Percentiles rank a stretch among this genome's conserved stretches.
phyloP scores from a whole-genome alignment of 2,888 invertebrate species.

The Amphipyra berbera region DNA sequence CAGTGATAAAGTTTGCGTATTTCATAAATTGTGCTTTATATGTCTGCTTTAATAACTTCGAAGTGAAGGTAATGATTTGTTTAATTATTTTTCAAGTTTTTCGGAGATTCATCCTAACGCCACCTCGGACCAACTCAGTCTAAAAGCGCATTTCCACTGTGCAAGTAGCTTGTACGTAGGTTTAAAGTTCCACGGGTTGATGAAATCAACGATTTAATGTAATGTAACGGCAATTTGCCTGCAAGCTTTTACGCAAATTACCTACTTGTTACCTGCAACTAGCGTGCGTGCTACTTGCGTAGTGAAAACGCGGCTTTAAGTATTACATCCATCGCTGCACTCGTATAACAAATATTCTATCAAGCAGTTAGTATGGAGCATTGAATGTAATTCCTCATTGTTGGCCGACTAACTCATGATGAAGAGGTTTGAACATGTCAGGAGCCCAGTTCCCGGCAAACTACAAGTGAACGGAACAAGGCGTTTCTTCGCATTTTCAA shows the following conservation, averaged over 20 bases:
- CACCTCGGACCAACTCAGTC: background rate
- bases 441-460: background rate
- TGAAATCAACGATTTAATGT: too few species aligned
- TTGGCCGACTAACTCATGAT: background rate
- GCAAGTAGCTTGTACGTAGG: too few species aligned
- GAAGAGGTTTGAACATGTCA: background rate
- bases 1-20: too few species aligned
- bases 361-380: background rate
- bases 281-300: background rate
- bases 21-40: too few species aligned
- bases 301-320: background rate
- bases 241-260: background rate
- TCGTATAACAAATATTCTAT: background rate
- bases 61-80: background rate
- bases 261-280: background rate
- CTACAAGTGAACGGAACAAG: background rate
- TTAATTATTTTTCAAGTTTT: too few species aligned
- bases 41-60: too few species aligned
- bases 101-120: too few species aligned
- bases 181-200: too few species aligned
- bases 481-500: background rate
- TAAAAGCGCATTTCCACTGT: background rate
- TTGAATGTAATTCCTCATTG: background rate
- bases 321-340: background rate
- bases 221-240: background rate